Evolutionary conservation across 2,888 invertebrate genomes (phyloP).

Genomic region (Neria commutata): DNA sequence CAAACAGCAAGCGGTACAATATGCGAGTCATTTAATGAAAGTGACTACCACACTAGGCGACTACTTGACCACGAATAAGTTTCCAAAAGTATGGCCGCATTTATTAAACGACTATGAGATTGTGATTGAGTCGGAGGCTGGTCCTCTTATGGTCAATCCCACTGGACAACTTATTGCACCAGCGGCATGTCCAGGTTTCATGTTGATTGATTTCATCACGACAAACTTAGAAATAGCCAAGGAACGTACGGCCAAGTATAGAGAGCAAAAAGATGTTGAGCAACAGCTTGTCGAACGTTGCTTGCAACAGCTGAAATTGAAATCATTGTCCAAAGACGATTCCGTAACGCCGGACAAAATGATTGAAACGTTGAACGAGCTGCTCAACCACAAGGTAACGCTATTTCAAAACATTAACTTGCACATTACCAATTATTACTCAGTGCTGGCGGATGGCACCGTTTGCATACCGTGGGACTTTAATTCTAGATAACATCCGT

Average conservation of each 20-base stretch:
- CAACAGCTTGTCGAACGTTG: slow-evolving; percentile 73
- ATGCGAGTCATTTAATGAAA: slow-evolving; percentile 82
- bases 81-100: slow-evolving; percentile 76
- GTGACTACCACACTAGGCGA: slow-evolving; percentile 86
- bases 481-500: slow-evolving; percentile 33
- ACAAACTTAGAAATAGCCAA: slow-evolving; percentile 78
- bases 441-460: slow-evolving; percentile 87
- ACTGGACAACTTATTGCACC: slow-evolving; percentile 94
- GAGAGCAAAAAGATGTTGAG: slow-evolving; percentile 81
- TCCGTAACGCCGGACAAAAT: slow-evolving; percentile 88
- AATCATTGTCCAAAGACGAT: slow-evolving; percentile 85
- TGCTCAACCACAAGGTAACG: slow-evolving; percentile 63
- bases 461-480: slow-evolving; percentile 94
- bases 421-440: slow-evolving; percentile 88
- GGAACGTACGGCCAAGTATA: slow-evolving; percentile 65
- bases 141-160: slow-evolving; percentile 90
- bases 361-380: slow-evolving; percentile 80
- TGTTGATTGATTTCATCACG: slow-evolving; percentile 83
- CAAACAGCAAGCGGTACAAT: slow-evolving; percentile 83
- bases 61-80: slow-evolving; percentile 69
- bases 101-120: slow-evolving; percentile 70
- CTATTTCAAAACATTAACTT: slow-evolving; percentile 69
- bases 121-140: slow-evolving; percentile 77
- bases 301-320: slow-evolving; percentile 70
- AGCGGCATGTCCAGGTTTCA: slow-evolving; percentile 85